Evolutionary conservation across 2,888 invertebrate species (phyloP).

Genomic region (Heliconius hortense): DNA sequence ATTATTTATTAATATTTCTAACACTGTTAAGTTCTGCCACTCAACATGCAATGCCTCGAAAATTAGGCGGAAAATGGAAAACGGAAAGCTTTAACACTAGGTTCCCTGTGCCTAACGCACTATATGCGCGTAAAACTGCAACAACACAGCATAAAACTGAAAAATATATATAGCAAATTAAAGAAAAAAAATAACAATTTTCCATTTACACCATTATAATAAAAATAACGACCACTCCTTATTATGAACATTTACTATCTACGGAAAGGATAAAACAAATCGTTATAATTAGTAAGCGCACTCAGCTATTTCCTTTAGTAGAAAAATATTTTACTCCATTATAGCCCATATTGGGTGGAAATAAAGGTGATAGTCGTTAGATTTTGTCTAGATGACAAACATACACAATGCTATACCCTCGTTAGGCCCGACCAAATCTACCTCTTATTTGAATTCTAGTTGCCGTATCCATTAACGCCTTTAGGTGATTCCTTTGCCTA

Average conservation of each 20-base stretch:
- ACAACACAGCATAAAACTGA: neutral
- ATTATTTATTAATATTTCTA: too few relatives aligned
- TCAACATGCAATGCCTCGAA: too few relatives aligned
- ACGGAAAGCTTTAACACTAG: too few relatives aligned
- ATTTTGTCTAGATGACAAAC: slow-evolving; percentile 33
- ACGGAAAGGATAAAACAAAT: slow-evolving; percentile 27
- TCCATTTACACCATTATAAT: neutral
- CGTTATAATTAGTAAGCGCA: slow-evolving; percentile 33
- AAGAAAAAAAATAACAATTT: neutral
- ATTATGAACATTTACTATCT: slow-evolving; percentile 24
- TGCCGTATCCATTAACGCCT: slow-evolving; percentile 35
- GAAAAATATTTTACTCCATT: slow-evolving; percentile 20
- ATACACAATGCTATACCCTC: slow-evolving; percentile 40
- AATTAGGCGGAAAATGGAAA: too few relatives aligned
- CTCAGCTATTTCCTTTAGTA: slow-evolving; percentile 34
- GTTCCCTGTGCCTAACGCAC: too few relatives aligned
- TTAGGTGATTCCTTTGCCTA: neutral
- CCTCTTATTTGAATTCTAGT: slow-evolving; percentile 42
- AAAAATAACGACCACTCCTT: slow-evolving; percentile 5
- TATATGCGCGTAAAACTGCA: too few relatives aligned
- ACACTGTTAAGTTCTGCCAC: too few relatives aligned
- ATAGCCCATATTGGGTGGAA: neutral
- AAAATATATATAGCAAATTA: neutral
- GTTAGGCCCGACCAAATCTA: slow-evolving; percentile 39
- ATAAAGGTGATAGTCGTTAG: slow-evolving; percentile 26